Base-by-base conservation (phyloP, 2,113 vertebrate species). In the Leptobrachium leishanense region DNA sequence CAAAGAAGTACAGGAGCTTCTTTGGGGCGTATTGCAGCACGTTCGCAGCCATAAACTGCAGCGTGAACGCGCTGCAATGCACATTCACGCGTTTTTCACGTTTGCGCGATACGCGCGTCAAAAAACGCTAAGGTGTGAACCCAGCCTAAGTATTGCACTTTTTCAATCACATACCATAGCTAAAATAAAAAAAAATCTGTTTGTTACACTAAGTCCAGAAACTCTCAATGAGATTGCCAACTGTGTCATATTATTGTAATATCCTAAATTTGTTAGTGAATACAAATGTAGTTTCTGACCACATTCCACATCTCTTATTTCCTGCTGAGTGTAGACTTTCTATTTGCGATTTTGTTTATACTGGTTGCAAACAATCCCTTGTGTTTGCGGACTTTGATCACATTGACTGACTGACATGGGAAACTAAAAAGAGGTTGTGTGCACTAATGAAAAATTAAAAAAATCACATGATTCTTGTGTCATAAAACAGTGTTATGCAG, bases 351-450 rank as follows among this genome's bases (percentile, higher is more conserved):
- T 31, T 6, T 64, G 6, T 3, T 2, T 39, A 64, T 64, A 5
- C 62, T 64, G 6, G 20, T 64, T 64, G 62, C 62, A 64, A 64
- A 64, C 62, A 7, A 8, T 5, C 62, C 55, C 62, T 7, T 31
- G 20, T 64, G n/a, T 39, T 64, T 39, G 15, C 62, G 39, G 62
- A 64, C 62, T 64, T 64, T 64, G 62, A 64, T 64, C n/a, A 31
- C 62, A 64, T 64, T 64, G 13, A 64, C 62, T 31, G 4, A 64
- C 2, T 39, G 62, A 64, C 62, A 31, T 64, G n/a, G 62, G 62
- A 64, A 64, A 64, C 62, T 20, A 64, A 64, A 64, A 64, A 31
- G 10, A 39, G n/a, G 9, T 6, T 64, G 62, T 64, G 9, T 64
- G 39, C 31, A 64, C 6, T 64, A 39, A 20, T 64, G 62, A n/a